phyloP scores from a whole-genome alignment of 2,113 vertebrate species.

The Athene noctua region DNA sequence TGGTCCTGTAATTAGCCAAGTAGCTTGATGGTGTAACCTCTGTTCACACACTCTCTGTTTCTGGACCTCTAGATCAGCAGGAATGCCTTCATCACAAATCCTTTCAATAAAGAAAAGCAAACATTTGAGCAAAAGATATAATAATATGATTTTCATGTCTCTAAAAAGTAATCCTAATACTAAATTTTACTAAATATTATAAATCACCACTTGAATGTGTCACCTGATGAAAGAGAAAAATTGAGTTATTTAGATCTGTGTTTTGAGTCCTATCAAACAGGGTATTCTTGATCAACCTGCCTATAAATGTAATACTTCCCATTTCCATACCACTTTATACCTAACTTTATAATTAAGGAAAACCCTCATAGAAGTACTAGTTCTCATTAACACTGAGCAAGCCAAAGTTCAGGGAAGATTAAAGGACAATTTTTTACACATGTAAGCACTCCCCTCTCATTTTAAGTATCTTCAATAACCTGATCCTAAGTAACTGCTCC shows the following conservation, averaged over 20 bases:
- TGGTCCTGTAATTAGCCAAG: neutral
- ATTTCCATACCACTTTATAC: neutral
- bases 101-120: neutral
- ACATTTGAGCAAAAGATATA: neutral
- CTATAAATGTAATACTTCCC: neutral
- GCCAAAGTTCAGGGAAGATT: neutral
- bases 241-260: no score
- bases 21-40: neutral
- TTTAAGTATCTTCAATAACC: neutral
- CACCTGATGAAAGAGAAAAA: neutral
- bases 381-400: neutral
- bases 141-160: neutral
- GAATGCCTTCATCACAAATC: neutral
- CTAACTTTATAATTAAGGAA: neutral
- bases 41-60: neutral
- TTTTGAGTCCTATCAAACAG: neutral
- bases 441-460: neutral
- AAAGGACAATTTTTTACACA: neutral
- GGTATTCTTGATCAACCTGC: neutral
- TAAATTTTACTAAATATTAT: neutral
- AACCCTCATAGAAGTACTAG: neutral
- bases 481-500: neutral
- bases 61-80: neutral
- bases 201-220: neutral
- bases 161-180: neutral